phyloP scores from a whole-genome alignment of 2,797 vertebrate species.

The Pelobates cultripes region DNA sequence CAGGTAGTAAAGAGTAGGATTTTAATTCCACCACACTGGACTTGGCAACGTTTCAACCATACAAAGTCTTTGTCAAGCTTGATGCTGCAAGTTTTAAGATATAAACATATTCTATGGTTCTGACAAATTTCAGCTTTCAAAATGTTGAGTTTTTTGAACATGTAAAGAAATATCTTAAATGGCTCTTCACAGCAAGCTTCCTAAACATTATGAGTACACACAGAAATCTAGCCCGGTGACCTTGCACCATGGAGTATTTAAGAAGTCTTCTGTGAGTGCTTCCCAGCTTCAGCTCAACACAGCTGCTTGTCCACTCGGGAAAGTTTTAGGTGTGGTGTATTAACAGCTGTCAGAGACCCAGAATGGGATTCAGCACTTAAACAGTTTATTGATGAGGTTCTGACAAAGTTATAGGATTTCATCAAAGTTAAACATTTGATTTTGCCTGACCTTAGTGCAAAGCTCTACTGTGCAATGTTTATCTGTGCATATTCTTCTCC shows the following conservation, averaged over 20 bases:
- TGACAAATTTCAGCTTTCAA: too few species aligned
- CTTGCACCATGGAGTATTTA: conserved; percentile 32
- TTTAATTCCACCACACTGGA: too few species aligned
- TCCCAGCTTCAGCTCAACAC: conserved; percentile 20
- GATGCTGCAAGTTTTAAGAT: too few species aligned
- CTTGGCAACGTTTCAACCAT: too few species aligned
- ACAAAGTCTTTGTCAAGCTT: too few species aligned
- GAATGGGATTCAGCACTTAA: background rate
- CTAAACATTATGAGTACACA: conserved; percentile 14
- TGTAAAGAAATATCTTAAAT: background rate
- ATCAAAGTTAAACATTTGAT: background rate
- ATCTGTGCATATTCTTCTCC: too few species aligned
- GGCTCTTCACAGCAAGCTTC: background rate
- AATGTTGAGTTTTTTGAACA: too few species aligned
- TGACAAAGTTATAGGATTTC: background rate
- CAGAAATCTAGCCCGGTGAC: conserved; percentile 22
- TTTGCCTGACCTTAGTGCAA: background rate
- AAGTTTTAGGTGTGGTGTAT: conserved; percentile 28
- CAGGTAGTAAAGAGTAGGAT: too few species aligned
- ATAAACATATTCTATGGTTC: too few species aligned
- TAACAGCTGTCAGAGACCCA: conserved; percentile 41
- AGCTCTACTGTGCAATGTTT: background rate
- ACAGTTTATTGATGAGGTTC: background rate
- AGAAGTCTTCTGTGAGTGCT: conserved; percentile 27
- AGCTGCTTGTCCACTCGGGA: conserved; percentile 40